Evolutionary conservation across 2,113 vertebrate species (phyloP).

Genomic region (Elachura formosa): DNA sequence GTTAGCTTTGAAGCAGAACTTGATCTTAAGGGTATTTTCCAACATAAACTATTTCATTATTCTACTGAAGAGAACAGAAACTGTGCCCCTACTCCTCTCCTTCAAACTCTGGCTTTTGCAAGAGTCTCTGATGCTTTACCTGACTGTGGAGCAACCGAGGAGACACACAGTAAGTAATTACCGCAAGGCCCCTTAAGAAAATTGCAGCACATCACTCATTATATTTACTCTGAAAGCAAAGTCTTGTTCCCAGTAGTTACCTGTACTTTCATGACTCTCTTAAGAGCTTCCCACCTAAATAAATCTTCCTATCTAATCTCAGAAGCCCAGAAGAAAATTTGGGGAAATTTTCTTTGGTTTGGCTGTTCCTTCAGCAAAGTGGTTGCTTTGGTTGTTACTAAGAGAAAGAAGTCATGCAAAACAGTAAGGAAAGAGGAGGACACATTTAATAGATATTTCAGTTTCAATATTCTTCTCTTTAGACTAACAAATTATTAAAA

Average conservation of each 20-base stretch:
- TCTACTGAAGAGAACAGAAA: neutral
- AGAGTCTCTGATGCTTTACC: neutral
- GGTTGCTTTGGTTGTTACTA: neutral
- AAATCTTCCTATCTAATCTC: neutral
- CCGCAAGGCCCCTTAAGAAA: neutral
- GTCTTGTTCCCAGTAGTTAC: neutral
- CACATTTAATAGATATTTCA: neutral
- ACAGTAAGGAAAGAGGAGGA: neutral
- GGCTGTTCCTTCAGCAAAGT: neutral
- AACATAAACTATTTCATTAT: neutral
- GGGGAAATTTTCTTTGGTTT: neutral
- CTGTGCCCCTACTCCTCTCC: too few relatives aligned
- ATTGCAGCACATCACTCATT: neutral
- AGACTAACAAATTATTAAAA: neutral
- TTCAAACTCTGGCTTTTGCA: neutral
- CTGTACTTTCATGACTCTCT: neutral
- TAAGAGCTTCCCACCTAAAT: neutral
- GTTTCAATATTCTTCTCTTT: neutral
- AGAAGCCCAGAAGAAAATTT: neutral
- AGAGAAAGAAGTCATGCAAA: neutral
- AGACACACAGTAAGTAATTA: neutral
- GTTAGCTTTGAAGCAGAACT: neutral
- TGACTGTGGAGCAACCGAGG: neutral
- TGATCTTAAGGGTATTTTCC: neutral
- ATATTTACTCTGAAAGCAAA: neutral